Base-by-base conservation (phyloP, 2,888 invertebrate genomes). In the Bruchidius siliquastri region DNA sequence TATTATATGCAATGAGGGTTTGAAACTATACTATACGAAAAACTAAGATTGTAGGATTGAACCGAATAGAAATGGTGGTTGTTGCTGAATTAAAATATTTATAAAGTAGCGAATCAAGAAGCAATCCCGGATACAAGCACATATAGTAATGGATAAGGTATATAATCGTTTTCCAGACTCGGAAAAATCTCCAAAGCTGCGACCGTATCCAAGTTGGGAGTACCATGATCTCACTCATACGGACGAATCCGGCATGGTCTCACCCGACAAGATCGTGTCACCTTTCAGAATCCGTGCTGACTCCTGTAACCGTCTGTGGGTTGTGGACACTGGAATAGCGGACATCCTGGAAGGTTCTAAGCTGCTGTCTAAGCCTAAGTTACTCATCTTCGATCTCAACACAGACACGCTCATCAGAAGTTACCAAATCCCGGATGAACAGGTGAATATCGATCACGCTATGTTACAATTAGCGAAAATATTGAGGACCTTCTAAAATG, bases 121-220 rank as follows among this genome's bases (percentile, higher is more conserved):
- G n/a, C n/a, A n/a, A n/a, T n/a, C n/a, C n/a, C n/a, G n/a, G n/a
- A n/a, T n/a, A n/a, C n/a, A n/a, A n/a, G n/a, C n/a, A n/a, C n/a
- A n/a, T n/a, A n/a, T n/a, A n/a, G n/a, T n/a, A n/a, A n/a, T n/a
- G n/a, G n/a, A n/a, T n/a, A n/a, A n/a, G n/a, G 18, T 49, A 13
- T 49, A 26, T 71, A 75, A 72, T 72, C 76, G 77, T 71, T 74
- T 89, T 89, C 30, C 88, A 93, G 93, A 93, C 82, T 87, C 89
- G 0, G 89, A 88, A 0, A 90, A 88, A 74, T 92, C 93, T 4
- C 94, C 95, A 0, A 88, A 89, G 67, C 85, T 95, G 74, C 91
- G 88, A n/a, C 94, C 95, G 0, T 95, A 92, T 80, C 94, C 94
- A 0, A 92, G 91, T 79, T 95, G 94, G 94, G 91, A 91, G 75